These are phyloP conservation scores for Sorex araneus DNA, from an alignment of 2,113 vertebrate genomes.

Conservation along the genomic window DNA sequence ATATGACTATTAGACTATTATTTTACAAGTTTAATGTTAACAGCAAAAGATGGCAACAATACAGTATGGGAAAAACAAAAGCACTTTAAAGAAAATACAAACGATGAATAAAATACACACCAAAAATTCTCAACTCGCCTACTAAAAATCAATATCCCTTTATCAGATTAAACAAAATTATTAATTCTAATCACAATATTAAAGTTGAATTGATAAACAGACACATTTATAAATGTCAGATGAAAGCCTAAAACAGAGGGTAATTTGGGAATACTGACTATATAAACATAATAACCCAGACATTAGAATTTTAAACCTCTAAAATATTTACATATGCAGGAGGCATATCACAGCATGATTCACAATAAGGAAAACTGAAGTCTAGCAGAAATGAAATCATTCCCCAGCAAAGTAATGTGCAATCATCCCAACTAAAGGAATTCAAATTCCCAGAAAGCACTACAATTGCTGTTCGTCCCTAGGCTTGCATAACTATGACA, in stretches of 20 bases:
- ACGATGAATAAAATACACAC: constrained; percentile 12
- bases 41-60: not conserved
- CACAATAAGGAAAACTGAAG: not conserved
- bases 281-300: not conserved
- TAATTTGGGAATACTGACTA: constrained; percentile 11
- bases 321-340: not conserved
- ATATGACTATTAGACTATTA: not conserved
- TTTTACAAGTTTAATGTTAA: not conserved
- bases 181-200: not conserved
- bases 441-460: no score
- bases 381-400: not conserved
- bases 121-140: not conserved
- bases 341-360: not conserved
- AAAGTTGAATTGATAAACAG: not conserved
- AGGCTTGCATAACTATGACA: no score
- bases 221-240: not conserved
- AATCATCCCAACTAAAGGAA: no score
- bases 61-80: not conserved
- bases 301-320: constrained; percentile 6
- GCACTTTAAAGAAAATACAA: not conserved
- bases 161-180: not conserved
- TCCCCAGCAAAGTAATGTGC: not conserved
- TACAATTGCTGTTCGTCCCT: no score
- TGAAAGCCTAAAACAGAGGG: not conserved
- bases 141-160: not conserved